Conservation (phyloP, 2,797 vertebrate species). For the Anguilla marmorata region DNA sequence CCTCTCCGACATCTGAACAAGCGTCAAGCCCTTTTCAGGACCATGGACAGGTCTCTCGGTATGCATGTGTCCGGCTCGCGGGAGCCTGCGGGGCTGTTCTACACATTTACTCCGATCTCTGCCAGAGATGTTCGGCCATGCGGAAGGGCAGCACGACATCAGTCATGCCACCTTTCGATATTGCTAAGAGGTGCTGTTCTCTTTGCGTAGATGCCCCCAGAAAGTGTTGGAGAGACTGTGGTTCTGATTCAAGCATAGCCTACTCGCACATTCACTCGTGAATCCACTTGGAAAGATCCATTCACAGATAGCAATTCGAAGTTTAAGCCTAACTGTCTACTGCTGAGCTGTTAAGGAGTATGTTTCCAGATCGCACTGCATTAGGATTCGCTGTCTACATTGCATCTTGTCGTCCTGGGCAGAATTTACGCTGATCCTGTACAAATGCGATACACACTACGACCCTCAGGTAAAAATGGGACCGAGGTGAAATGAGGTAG, state of each 20-base stretch:
- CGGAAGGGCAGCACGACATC: conserved; percentile 48
- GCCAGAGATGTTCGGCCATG: conserved; percentile 39
- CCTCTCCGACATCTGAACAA: conserved; percentile 9
- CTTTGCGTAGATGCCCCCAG: background rate
- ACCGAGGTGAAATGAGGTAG: conserved; percentile 19
- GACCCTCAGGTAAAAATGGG: background rate
- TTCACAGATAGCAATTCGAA: background rate
- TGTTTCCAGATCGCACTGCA: background rate
- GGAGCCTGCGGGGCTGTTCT: background rate
- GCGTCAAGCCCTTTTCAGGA: conserved; percentile 48
- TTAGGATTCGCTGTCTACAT: background rate
- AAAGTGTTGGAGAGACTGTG: background rate
- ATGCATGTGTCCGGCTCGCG: background rate
- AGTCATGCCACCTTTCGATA: conserved; percentile 1
- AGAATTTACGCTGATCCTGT: background rate
- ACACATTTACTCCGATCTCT: conserved; percentile 32
- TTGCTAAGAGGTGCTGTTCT: conserved; percentile 1
- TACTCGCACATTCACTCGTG: background rate
- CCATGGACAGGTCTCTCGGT: conserved; percentile 53
- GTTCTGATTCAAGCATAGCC: background rate
- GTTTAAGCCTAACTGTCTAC: background rate
- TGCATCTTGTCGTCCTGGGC: background rate
- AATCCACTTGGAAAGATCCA: background rate
- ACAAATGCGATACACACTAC: background rate
- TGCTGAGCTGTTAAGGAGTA: background rate